Evolutionary conservation across 2,113 vertebrate genomes (phyloP).

Genomic region (Rhabdomys dilectus): DNA sequence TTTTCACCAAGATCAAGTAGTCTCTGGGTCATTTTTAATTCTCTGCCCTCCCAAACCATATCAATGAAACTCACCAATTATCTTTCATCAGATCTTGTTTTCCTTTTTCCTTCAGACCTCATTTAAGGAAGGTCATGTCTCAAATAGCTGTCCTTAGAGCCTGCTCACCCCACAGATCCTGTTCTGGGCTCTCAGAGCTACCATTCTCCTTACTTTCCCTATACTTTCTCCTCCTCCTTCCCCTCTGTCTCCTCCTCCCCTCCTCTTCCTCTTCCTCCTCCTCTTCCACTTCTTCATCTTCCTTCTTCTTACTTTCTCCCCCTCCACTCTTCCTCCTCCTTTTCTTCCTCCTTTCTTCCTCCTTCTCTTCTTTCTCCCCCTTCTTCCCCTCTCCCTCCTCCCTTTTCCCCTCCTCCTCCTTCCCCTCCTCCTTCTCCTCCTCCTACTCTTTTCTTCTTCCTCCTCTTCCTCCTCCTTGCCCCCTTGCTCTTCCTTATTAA

Average conservation of each 20-base stretch:
- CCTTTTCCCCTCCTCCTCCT: neutral
- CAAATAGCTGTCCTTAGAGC: too few relatives aligned
- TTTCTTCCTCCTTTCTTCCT: too few relatives aligned
- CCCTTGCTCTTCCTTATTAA: neutral
- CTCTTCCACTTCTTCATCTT: too few relatives aligned
- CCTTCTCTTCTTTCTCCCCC: too few relatives aligned
- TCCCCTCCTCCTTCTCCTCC: too few relatives aligned
- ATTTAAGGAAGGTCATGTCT: neutral
- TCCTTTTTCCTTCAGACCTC: neutral
- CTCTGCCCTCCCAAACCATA: neutral
- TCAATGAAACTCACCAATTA: neutral
- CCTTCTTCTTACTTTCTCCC: too few relatives aligned
- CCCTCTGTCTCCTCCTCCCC: fast-evolving
- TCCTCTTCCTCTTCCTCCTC: too few relatives aligned
- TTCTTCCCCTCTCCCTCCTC: fast-evolving
- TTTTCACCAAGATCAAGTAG: neutral
- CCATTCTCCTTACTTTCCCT: neutral
- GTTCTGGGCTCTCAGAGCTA: neutral
- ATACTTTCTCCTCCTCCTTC: too few relatives aligned
- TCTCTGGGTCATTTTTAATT: neutral
- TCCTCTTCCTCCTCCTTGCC: too few relatives aligned
- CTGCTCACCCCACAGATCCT: fast-evolving
- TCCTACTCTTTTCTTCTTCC: too few relatives aligned
- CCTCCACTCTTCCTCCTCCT: too few relatives aligned
- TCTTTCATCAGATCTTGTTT: neutral